These are phyloP conservation scores for Eucidaris tribuloides DNA, from an alignment of 35 echinoderm and acorn worm species.

Conservation along the genomic window DNA sequence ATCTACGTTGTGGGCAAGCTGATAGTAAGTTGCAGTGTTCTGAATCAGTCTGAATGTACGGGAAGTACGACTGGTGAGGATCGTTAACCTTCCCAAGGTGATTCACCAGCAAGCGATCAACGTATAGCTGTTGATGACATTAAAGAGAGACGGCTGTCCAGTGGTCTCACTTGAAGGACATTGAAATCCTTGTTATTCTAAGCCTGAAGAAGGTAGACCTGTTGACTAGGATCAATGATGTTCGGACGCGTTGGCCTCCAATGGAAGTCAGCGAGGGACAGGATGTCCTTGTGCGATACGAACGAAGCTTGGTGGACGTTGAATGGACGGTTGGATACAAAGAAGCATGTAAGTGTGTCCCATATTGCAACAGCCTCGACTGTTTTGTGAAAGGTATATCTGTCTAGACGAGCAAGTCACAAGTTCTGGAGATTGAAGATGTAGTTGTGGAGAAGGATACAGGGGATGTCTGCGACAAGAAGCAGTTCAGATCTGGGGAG, in stretches of 20 bases:
- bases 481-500: constrained; percentile 20
- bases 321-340: background rate
- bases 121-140: too few species aligned
- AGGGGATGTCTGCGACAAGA: constrained; percentile 46
- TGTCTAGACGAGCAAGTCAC: background rate
- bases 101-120: too few species aligned
- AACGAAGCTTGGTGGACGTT: background rate
- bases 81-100: too few species aligned
- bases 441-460: background rate
- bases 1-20: background rate
- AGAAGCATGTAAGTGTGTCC: background rate
- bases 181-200: too few species aligned
- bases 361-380: background rate
- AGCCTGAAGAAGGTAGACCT: too few species aligned
- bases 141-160: too few species aligned
- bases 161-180: too few species aligned
- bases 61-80: too few species aligned
- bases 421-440: background rate
- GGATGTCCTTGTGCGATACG: background rate
- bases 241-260: background rate
- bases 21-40: too few species aligned
- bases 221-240: background rate
- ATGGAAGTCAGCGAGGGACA: background rate
- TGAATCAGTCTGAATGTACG: too few species aligned
- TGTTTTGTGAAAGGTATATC: too few species aligned